A percentile compares a stretch with the other conserved stretches of the same genome.
These are phyloP conservation scores for Nannospalax galili DNA, from an alignment of 2,113 vertebrate species.

Conservation along the genomic window DNA sequence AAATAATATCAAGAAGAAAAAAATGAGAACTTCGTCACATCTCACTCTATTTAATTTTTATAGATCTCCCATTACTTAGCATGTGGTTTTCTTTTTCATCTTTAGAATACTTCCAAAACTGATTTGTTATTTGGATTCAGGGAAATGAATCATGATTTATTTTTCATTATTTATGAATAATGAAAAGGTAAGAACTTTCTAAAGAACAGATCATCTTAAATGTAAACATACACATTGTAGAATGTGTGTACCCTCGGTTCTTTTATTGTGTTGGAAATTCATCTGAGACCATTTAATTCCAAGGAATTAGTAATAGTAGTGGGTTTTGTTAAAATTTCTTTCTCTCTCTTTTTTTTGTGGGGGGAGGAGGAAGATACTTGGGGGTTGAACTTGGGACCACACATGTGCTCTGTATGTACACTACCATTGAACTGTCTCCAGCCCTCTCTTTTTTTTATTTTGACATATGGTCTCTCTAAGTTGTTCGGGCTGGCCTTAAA, in stretches of 20 bases:
- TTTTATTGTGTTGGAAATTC: slow-evolving; percentile 22
- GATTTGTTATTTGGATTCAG: slow-evolving; percentile 49
- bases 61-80: slow-evolving; percentile 16
- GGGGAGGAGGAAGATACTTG: background rate
- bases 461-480: background rate
- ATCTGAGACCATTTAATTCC: slow-evolving; percentile 35
- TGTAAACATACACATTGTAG: background rate
- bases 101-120: slow-evolving; percentile 54
- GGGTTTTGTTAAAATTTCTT: slow-evolving; percentile 24
- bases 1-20: background rate
- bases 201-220: background rate
- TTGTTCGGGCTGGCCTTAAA: background rate
- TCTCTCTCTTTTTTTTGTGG: too few species aligned
- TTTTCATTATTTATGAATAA: slow-evolving; percentile 54
- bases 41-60: background rate
- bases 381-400: background rate
- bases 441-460: background rate
- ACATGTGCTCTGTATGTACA: background rate
- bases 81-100: slow-evolving; percentile 53
- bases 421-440: background rate
- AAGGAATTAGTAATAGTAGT: background rate
- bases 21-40: background rate
- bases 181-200: slow-evolving; percentile 7
- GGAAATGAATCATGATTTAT: background rate
- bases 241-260: background rate